Conservation (phyloP, 2,113 vertebrate genomes). For the Menura novaehollandiae region DNA sequence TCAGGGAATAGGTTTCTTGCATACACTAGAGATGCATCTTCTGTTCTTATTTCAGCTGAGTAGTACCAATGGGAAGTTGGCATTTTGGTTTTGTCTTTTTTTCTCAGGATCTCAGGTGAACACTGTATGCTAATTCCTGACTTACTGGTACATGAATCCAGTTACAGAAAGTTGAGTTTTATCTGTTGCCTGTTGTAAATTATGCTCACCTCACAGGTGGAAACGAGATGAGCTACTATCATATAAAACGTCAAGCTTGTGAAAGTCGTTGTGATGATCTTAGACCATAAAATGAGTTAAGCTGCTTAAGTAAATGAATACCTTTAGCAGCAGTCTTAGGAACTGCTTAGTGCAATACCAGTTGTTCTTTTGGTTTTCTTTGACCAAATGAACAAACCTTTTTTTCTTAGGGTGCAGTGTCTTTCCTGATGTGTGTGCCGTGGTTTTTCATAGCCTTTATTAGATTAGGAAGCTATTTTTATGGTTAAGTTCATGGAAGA, state of each 20-base stretch:
- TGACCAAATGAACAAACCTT: background rate
- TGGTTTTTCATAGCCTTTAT: background rate
- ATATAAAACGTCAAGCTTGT: rapidly evolving
- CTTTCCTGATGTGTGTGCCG: background rate
- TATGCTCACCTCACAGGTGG: background rate
- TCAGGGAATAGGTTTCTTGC: background rate
- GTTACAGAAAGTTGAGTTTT: background rate
- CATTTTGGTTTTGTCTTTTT: background rate
- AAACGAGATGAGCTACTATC: background rate
- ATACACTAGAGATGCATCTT: background rate
- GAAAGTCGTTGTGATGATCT: background rate
- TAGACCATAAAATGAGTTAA: background rate
- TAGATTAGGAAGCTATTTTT: background rate
- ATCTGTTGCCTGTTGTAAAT: background rate
- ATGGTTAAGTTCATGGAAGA: background rate
- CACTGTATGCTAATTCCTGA: background rate
- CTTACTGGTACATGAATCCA: background rate
- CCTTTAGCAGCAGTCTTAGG: rapidly evolving
- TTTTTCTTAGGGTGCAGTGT: background rate
- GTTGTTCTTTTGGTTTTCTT: background rate
- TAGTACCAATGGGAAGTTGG: rapidly evolving
- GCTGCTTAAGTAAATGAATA: background rate
- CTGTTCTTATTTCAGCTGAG: background rate
- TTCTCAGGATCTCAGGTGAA: background rate
- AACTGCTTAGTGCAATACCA: background rate